Base-by-base conservation (phyloP, 2,113 vertebrate species). In the Peucedramus taeniatus region DNA sequence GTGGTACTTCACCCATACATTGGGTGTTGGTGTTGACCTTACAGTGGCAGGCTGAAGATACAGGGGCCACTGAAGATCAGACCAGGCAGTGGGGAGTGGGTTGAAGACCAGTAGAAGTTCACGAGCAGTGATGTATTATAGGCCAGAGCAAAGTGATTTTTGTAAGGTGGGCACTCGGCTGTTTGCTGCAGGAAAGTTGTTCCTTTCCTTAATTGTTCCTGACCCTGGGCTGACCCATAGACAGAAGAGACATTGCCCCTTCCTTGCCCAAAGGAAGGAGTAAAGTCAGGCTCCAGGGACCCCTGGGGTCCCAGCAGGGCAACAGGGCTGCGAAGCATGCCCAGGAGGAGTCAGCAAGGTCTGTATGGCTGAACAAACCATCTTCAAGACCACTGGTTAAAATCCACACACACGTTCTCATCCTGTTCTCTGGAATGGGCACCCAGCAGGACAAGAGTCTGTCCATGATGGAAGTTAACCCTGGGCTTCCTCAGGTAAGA, bases 1-100 rank as follows among this genome's bases (percentile, higher is more conserved):
- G 21, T 45, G 53, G 44, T 0, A 2, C 37, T 80, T 59, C 39
- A 45, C 28, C 10, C 0, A 0, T 40, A 8, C 0, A 0, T 1
- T 20, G 33, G 23, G 15, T 15, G 5, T 24, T 60, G 78, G n/a
- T 24, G n/a, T 26, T 42, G n/a, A 24, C 14, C 40, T 76, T 47
- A 27, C 1, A 2, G 37, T 14, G 78, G 21, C 0, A 11, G 70
- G 33, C 59, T 87, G 53, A 47, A 31, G 37, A 31, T 49, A 23
- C 0, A 0, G 42, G 45, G 40, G 22, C 54, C 39, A 37, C 31
- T 83, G 59, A 63, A 83, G 40, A 33, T 60, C 27, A 33, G 33
- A 27, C 27, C 61, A 61, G 59, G 44, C 23, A 11, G 6, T 26
- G 60, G 15, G 40, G 14, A 33, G 21, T 6, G 10, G 16, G 8